These are phyloP conservation scores for Onychomys leucogaster DNA, from an alignment of 2,797 vertebrate species.

Conservation along the genomic window DNA sequence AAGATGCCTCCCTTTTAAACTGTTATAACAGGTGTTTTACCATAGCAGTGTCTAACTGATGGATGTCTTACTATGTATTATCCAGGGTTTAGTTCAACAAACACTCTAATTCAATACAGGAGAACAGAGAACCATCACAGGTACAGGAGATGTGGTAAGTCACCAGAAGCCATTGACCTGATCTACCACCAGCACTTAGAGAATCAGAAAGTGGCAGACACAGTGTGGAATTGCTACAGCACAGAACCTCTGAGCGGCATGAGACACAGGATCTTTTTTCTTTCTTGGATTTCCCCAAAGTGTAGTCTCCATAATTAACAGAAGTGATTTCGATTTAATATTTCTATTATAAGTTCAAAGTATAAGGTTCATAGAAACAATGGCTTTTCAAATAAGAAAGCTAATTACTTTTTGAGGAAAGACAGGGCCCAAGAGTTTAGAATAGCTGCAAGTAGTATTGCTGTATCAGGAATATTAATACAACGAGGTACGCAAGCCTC, in stretches of 20 bases:
- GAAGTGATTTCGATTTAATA: background rate
- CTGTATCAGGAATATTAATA: conserved; percentile 14
- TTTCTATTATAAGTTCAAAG: conserved; percentile 40
- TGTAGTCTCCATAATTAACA: background rate
- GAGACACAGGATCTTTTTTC: background rate
- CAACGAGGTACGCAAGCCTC: conserved; percentile 23
- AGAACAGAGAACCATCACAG: background rate
- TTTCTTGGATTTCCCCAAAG: conserved; percentile 40
- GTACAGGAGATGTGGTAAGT: background rate
- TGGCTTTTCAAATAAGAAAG: conserved; percentile 34
- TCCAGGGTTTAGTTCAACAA: conserved; percentile 26
- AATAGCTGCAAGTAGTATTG: fast-evolving
- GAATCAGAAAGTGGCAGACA: background rate
- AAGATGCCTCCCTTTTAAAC: background rate
- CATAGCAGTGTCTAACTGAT: background rate
- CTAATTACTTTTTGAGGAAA: conserved; percentile 37
- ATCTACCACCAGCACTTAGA: conserved; percentile 10
- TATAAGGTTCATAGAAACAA: background rate
- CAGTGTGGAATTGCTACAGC: background rate
- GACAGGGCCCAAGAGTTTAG: conserved; percentile 42
- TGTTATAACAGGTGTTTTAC: background rate
- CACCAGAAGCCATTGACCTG: background rate
- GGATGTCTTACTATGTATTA: background rate
- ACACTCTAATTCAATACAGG: background rate
- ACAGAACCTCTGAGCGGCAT: background rate